Evolutionary conservation across 2,797 vertebrate genomes (phyloP).

Genomic region (Anolis apletophallus): DNA sequence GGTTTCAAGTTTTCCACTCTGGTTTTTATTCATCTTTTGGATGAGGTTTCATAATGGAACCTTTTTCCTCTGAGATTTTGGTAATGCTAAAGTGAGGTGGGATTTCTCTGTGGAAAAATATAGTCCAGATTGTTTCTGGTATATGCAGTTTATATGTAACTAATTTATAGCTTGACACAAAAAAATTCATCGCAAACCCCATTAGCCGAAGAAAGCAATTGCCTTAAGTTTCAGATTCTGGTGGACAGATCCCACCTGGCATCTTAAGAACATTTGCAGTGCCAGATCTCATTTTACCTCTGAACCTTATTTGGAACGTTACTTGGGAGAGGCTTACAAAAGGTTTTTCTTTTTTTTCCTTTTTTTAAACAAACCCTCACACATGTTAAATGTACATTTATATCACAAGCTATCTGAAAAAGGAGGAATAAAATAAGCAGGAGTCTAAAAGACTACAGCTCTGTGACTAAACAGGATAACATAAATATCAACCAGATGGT

Average conservation of each 20-base stretch:
- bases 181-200: slow-evolving; percentile 29
- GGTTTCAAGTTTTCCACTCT: slow-evolving; percentile 67
- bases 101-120: slow-evolving; percentile 25
- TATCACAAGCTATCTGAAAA: slow-evolving; percentile 8
- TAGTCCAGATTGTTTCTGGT: slow-evolving; percentile 40
- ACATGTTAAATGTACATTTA: neutral
- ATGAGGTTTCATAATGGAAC: slow-evolving; percentile 51
- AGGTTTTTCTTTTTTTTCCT: neutral
- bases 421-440: slow-evolving; percentile 10
- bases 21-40: slow-evolving; percentile 65
- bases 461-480: neutral
- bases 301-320: slow-evolving; percentile 11
- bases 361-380: neutral
- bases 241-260: slow-evolving; percentile 33
- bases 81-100: slow-evolving; percentile 36
- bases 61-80: slow-evolving; percentile 50
- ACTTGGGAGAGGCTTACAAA: slow-evolving; percentile 15
- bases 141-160: slow-evolving; percentile 55
- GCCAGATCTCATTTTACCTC: slow-evolving; percentile 32
- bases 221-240: slow-evolving; percentile 40
- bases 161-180: slow-evolving; percentile 51
- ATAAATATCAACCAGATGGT: slow-evolving; percentile 21
- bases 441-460: neutral
- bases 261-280: slow-evolving; percentile 19
- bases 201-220: slow-evolving; percentile 47